Base-by-base conservation (phyloP, 2,797 vertebrate genomes). In the Propithecus deckenii region DNA sequence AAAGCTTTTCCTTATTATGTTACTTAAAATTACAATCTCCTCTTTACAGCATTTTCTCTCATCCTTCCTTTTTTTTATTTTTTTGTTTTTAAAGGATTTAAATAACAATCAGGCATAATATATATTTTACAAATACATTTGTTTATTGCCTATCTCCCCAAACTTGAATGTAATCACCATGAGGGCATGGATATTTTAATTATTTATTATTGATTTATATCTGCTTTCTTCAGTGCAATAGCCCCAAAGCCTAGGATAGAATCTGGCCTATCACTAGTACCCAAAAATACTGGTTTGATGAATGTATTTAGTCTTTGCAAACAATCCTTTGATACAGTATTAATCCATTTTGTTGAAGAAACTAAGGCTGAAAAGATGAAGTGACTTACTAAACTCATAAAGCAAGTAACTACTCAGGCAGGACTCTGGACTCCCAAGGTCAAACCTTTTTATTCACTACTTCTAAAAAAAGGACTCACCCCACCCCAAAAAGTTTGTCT, bases 371-470 rank as follows among this genome's bases (percentile, higher is more conserved):
- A 75, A 96, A 90, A 78, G 35, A 79, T 55, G 55, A 69, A 41
- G n/a, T 74, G 20, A 95, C 48, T 78, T 88, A 81, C 18, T 57
- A 46, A 94, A 91, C 9, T 92, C 15, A 71, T 20, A 61, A 69
- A 67, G 23, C 5, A 57, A 75, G 11, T 94, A 74, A 89, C 1
- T 71, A 46, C 7, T 76, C 7, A 90, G 5, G 46, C 18, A 89
- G n/a, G 32, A n/a, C 17, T 52, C 78, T 78, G 35, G 23, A 76
- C 3, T 22, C 52, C 48, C 15, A 59, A 48, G 9, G 69, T 65
- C 30, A 95, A n/a, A 32, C 1, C n/a, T 48, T 15, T 75, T 23
- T 89, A 50, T 61, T 91, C 28, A 41, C 4, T 67, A 28, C 15
- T 86, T 50, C 30, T 46, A 43, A 15, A 32, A 48, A 96, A 83